Conservation (phyloP, 1,140 invertebrate species). For the Mylabris phalerata region DNA sequence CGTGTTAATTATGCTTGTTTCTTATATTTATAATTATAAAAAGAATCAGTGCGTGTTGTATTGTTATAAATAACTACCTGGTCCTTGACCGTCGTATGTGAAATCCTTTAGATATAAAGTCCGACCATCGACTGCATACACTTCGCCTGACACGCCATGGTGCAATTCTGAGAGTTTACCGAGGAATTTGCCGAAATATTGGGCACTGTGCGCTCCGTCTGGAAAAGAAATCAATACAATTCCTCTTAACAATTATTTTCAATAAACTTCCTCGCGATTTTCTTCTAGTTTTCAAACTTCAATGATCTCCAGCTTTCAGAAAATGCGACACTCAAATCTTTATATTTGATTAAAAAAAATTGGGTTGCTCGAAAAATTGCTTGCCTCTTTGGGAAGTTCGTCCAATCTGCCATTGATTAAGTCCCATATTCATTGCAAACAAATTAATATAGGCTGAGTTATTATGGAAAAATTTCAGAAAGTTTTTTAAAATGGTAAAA, state of each 20-base stretch:
- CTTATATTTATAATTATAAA: too few relatives aligned
- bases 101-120: slow-evolving; percentile 83
- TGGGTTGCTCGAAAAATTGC: not conserved
- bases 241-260: not conserved
- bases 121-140: slow-evolving; percentile 79
- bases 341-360: not conserved
- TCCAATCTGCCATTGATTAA: too few relatives aligned
- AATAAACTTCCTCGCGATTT: not conserved
- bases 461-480: too few relatives aligned
- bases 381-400: not conserved
- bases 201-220: slow-evolving; percentile 25
- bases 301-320: not conserved
- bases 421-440: too few relatives aligned
- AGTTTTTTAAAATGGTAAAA: too few relatives aligned
- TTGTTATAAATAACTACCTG: slow-evolving; percentile 50
- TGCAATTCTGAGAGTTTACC: slow-evolving; percentile 69
- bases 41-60: too few relatives aligned
- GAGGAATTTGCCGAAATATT: slow-evolving; percentile 72
- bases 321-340: not conserved
- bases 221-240: slow-evolving; percentile 11
- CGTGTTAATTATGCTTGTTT: too few relatives aligned
- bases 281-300: not conserved
- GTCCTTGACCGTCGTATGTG: slow-evolving; percentile 81
- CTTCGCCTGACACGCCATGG: slow-evolving; percentile 76
- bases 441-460: too few relatives aligned